Evolutionary conservation across 2,113 vertebrate species (phyloP), one percentile per base, ranked within the genome.

Genomic region (Tinamus guttatus): DNA sequence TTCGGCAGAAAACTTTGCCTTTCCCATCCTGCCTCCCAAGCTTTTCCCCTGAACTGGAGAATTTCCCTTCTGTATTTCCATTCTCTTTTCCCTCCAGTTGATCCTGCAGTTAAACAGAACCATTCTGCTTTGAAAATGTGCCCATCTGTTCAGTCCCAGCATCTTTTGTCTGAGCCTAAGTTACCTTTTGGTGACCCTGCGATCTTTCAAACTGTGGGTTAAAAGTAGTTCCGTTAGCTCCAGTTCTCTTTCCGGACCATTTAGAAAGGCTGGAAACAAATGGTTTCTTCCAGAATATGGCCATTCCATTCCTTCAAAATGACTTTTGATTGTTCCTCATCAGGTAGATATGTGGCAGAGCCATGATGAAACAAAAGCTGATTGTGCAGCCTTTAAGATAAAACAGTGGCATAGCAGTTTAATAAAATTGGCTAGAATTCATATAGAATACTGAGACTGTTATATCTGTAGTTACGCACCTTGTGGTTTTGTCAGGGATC

Each of bases 151-250:
- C 85, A 87, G 27, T 34, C 34, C 34, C 17, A 60, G 47, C 54
- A 63, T 83, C 83, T 63, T 94, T 93, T 88, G 75, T 90, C 77
- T 91, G 56, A 30, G 41, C 81, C 58, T 32, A 80, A 85, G 68
- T 63, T 92, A 82, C 88, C 77, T 85, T 81, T 2, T 1, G 65
- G 45, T 85, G 75, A 93, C 76, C 70, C 79, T 85, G 75, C 9
- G 51, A 82, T 84, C 62, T 92, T 87, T 93, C 52, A 69, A 89
- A 87, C 62, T 36, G 6, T 62, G 40, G 40, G 81, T 94, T 76
- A 75, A 81, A 90, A 91, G 65, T 60, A 56, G 74, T 73, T 75
- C 70, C 87, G 40, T 81, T 90, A 86, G 58, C 22, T 93, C 43
- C 62, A 64, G 16, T 71, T 78, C 45, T 84, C 22, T 85, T 89